Conservation (phyloP, 2,797 vertebrate species). For the Pseudotriccus pelzelni region DNA sequence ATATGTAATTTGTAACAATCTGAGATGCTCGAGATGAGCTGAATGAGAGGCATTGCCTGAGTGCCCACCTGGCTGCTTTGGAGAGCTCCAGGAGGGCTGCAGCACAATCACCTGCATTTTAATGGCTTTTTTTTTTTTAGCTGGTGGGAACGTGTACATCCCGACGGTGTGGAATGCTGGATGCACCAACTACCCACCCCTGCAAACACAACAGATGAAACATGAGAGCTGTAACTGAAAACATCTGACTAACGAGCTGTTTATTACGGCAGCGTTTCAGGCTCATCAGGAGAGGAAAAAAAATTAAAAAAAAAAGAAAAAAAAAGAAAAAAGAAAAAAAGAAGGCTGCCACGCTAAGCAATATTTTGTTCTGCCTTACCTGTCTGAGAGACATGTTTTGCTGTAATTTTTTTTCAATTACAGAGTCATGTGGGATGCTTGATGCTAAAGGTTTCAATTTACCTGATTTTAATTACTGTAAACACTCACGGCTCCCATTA, state of each 20-base stretch:
- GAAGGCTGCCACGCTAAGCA: not conserved
- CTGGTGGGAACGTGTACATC: not conserved
- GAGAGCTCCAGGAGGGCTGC: not conserved
- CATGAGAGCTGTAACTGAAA: not conserved
- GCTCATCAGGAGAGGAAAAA: not conserved
- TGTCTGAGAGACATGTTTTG: not conserved
- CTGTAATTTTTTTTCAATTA: not conserved
- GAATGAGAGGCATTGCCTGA: not conserved
- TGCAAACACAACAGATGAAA: conserved; percentile 1
- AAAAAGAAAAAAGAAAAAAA: accelerated
- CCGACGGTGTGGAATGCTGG: not conserved
- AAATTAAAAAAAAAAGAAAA: not conserved
- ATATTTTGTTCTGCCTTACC: not conserved
- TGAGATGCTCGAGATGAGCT: not conserved
- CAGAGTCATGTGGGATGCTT: not conserved
- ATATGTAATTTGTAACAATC: not conserved
- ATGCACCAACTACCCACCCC: not conserved
- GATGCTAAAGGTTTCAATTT: conserved; percentile 2
- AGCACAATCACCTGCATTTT: not conserved
- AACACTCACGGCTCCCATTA: conserved; percentile 2
- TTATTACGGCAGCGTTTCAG: not conserved
- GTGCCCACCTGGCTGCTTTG: not conserved
- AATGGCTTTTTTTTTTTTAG: not conserved
- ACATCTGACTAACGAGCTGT: not conserved
- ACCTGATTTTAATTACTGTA: not conserved